Conservation (phyloP, 2,888 invertebrate genomes). For the Drosophila tanythrix region DNA sequence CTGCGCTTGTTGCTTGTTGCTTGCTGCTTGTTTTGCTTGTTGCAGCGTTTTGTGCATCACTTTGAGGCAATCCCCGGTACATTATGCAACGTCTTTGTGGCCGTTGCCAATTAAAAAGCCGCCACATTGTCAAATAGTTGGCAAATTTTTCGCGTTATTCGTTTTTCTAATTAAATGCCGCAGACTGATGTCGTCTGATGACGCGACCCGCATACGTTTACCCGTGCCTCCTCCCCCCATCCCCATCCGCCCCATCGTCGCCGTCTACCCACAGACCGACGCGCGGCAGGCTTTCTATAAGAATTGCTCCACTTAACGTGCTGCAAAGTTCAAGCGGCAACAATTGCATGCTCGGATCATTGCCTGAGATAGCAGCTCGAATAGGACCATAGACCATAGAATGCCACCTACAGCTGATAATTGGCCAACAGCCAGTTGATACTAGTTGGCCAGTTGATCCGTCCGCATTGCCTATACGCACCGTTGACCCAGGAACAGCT, state of each 20-base stretch:
- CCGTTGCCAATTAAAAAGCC: constrained; percentile 52
- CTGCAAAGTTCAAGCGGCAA: constrained; percentile 38
- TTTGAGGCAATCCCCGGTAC: constrained; percentile 41
- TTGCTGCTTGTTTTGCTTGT: constrained; percentile 11
- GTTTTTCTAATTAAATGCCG: constrained; percentile 46
- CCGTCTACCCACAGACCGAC: neutral
- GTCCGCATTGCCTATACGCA: constrained; percentile 67
- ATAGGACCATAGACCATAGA: constrained; percentile 10
- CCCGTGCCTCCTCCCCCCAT: neutral
- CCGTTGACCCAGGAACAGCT: constrained; percentile 56
- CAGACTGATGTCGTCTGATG: constrained; percentile 28
- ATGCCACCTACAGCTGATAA: constrained; percentile 51
- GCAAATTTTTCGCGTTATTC: constrained; percentile 28
- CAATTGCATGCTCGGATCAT: constrained; percentile 59
- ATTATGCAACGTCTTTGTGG: constrained; percentile 44
- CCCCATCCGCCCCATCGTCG: neutral
- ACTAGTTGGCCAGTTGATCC: constrained; percentile 11
- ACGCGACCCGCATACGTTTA: constrained; percentile 13
- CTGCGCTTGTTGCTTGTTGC: constrained; percentile 8
- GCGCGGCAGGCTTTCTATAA: neutral
- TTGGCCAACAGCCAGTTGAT: constrained; percentile 41
- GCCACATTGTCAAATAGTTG: constrained; percentile 48
- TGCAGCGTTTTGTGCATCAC: constrained; percentile 37
- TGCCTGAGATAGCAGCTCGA: constrained; percentile 46
- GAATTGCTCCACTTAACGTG: constrained; percentile 57